Evolutionary conservation across 2,888 invertebrate species (phyloP).

Genomic region (Drosophila barbarae): DNA sequence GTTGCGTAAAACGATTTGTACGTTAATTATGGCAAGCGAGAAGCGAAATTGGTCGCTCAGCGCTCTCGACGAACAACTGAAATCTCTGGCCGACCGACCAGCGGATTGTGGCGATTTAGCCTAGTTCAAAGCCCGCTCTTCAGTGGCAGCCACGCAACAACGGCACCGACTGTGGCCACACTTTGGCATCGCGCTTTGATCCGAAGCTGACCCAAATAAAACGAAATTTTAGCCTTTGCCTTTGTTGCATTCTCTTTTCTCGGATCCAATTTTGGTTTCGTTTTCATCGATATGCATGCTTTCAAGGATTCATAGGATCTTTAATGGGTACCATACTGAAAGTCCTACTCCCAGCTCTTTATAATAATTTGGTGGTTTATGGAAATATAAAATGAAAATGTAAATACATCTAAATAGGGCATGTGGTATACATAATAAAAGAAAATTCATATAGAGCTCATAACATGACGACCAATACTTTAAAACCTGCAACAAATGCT

Average conservation of each 20-base stretch:
- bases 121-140: constrained; percentile 25
- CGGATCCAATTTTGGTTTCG: not conserved
- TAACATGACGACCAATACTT: too few relatives aligned
- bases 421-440: too few relatives aligned
- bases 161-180: constrained; percentile 21
- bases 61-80: constrained; percentile 26
- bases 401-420: not conserved
- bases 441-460: not conserved
- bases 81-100: constrained; percentile 55
- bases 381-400: not conserved
- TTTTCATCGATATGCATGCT: not conserved
- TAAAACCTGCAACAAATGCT: too few relatives aligned
- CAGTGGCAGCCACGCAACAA: constrained; percentile 11
- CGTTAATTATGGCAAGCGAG: constrained; percentile 61
- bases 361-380: not conserved
- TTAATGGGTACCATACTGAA: not conserved
- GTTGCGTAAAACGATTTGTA: constrained; percentile 45
- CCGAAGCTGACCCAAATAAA: constrained; percentile 22
- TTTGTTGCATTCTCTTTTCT: constrained; percentile 1
- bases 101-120: constrained; percentile 59
- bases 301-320: not conserved
- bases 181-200: constrained; percentile 13
- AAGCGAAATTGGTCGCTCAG: constrained; percentile 7
- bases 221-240: not conserved
- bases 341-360: too few relatives aligned